Evolutionary conservation across 2,888 invertebrate species (phyloP).

Genomic region (Andrena bicolor): DNA sequence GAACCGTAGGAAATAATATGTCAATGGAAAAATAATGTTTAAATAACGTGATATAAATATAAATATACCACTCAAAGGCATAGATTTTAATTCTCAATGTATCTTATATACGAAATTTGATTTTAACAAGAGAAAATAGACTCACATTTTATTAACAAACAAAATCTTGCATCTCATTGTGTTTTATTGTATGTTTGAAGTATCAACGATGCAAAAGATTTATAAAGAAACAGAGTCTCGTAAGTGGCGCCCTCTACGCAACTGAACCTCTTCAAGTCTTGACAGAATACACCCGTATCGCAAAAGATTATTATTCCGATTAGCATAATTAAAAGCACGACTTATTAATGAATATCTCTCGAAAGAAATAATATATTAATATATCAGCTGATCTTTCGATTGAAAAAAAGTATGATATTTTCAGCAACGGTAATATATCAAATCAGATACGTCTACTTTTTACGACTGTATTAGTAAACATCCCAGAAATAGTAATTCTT

Average conservation of each 20-base stretch:
- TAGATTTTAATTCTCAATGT: not conserved
- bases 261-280: not conserved
- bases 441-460: not conserved
- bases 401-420: not conserved
- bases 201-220: not conserved
- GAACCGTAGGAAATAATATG: not conserved
- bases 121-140: not conserved
- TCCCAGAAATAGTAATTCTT: not conserved
- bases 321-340: not conserved
- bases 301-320: conserved; percentile 1
- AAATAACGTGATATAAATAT: not conserved
- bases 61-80: not conserved
- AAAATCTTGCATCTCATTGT: not conserved
- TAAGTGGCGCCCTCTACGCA: conserved; percentile 25
- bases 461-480: not conserved
- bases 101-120: not conserved
- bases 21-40: conserved; percentile 1
- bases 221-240: not conserved
- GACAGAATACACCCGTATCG: conserved; percentile 14
- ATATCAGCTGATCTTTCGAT: not conserved
- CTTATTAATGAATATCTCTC: not conserved
- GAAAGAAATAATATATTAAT: not conserved
- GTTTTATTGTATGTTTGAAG: not conserved
- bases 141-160: not conserved
- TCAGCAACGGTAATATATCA: not conserved